Conservation (phyloP, 2,113 vertebrate species). For the Okapia johnstoni region DNA sequence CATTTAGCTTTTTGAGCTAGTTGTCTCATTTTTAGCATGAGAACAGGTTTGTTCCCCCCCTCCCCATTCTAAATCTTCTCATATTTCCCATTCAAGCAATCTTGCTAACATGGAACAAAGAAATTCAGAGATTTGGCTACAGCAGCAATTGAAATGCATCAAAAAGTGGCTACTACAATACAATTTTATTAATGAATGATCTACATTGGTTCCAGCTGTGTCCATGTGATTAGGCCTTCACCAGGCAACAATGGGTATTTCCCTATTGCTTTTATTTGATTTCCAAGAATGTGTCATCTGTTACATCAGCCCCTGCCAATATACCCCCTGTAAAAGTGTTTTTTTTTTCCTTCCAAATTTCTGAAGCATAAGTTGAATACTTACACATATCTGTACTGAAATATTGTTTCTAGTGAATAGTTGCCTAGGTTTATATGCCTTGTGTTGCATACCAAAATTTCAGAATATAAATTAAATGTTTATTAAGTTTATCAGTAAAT, state of each 20-base stretch:
- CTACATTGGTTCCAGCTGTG: constrained; percentile 84
- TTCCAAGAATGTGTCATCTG: constrained; percentile 86
- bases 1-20: constrained; percentile 67
- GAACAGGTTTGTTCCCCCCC: not conserved
- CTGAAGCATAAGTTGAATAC: constrained; percentile 80
- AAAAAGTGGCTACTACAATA: constrained; percentile 76
- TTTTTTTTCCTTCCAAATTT: constrained; percentile 63
- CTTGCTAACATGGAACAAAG: constrained; percentile 57
- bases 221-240: constrained; percentile 83
- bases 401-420: constrained; percentile 75
- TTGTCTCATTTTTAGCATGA: constrained; percentile 50
- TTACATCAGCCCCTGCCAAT: constrained; percentile 81
- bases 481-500: constrained; percentile 70
- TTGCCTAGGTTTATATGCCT: constrained; percentile 74
- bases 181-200: constrained; percentile 84
- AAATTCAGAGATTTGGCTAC: constrained; percentile 61
- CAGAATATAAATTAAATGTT: constrained; percentile 73
- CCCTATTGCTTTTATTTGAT: constrained; percentile 84
- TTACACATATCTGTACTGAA: constrained; percentile 78
- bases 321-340: constrained; percentile 76
- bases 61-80: constrained; percentile 17
- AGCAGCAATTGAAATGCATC: constrained; percentile 72
- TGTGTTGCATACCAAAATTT: constrained; percentile 71
- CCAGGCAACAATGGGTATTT: constrained; percentile 82
- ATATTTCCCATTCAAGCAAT: constrained; percentile 52